A percentile compares a stretch with the other conserved stretches of the same genome.
phyloP scores from a whole-genome alignment of 2,888 invertebrate species.

The Drosophila neotestacea region DNA sequence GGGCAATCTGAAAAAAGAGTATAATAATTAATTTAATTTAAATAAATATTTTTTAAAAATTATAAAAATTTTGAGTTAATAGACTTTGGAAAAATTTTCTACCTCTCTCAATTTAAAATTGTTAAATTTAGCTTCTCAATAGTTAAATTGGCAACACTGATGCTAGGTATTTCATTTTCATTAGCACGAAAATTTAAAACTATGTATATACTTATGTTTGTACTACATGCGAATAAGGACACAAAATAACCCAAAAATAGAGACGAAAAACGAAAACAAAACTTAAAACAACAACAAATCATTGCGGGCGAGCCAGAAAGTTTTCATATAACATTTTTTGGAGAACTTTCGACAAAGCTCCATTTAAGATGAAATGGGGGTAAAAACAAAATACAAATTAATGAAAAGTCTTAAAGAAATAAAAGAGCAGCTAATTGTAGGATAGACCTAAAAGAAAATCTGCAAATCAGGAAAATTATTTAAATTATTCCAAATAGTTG shows the following conservation, averaged over 20 bases:
- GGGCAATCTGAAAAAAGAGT: too few relatives aligned
- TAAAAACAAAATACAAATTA: background rate
- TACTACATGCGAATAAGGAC: slow-evolving; percentile 51
- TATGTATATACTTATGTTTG: slow-evolving; percentile 53
- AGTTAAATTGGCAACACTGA: too few relatives aligned
- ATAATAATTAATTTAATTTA: too few relatives aligned
- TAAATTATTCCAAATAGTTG: too few relatives aligned
- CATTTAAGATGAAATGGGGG: slow-evolving; percentile 27
- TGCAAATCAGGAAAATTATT: too few relatives aligned
- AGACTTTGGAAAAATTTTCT: too few relatives aligned
- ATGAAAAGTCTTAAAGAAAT: background rate
- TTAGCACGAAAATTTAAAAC: slow-evolving; percentile 70
- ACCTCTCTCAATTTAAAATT: too few relatives aligned
- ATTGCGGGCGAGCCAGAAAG: background rate
- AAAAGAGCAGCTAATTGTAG: background rate
- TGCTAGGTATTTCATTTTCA: slow-evolving; percentile 64
- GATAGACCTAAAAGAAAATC: background rate
- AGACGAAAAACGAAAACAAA: slow-evolving; percentile 28
- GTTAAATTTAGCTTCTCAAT: too few relatives aligned
- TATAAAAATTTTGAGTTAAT: too few relatives aligned
- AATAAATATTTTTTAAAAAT: too few relatives aligned
- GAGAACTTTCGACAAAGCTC: background rate
- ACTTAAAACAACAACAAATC: slow-evolving; percentile 16
- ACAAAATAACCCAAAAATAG: slow-evolving; percentile 50
- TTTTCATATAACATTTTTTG: slow-evolving; percentile 19